Conservation (phyloP, 1,140 invertebrate species). For the Phortica variegata region DNA sequence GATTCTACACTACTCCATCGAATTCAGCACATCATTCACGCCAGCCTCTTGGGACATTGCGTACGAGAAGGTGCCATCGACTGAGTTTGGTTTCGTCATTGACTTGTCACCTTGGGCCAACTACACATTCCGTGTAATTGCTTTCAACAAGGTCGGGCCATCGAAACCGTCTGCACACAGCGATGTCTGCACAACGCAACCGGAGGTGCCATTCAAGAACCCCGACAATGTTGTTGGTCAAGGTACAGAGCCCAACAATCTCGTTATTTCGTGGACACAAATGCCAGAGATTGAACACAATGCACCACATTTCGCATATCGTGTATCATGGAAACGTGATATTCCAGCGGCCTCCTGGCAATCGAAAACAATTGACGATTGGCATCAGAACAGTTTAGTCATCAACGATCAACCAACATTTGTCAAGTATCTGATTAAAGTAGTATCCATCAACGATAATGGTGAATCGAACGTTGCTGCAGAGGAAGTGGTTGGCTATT, state of each 20-base stretch:
- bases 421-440: conserved; percentile 86
- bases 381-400: conserved; percentile 67
- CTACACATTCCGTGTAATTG: conserved; percentile 94
- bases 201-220: conserved; percentile 90
- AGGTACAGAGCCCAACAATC: conserved; percentile 83
- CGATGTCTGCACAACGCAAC: conserved; percentile 79
- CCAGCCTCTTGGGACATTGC: conserved; percentile 88
- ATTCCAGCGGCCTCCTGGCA: conserved; percentile 73
- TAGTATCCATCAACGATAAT: conserved; percentile 85
- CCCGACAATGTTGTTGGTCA: conserved; percentile 91
- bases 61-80: conserved; percentile 74
- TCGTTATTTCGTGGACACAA: conserved; percentile 93
- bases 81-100: conserved; percentile 73
- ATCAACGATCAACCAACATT: conserved; percentile 90
- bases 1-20: conserved; percentile 87
- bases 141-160: conserved; percentile 89
- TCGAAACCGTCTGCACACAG: conserved; percentile 83
- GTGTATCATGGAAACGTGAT: conserved; percentile 82
- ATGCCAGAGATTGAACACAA: conserved; percentile 98
- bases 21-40: conserved; percentile 93
- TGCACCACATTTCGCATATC: conserved; percentile 89
- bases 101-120: conserved; percentile 90
- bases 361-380: conserved; percentile 74
- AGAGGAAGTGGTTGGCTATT: conserved; percentile 83
- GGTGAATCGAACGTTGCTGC: conserved; percentile 85